Percentiles rank a stretch among this genome's conserved stretches.
phyloP scores from a whole-genome alignment of 1,140 invertebrate genomes.

The Caenorhabditis remanei region DNA sequence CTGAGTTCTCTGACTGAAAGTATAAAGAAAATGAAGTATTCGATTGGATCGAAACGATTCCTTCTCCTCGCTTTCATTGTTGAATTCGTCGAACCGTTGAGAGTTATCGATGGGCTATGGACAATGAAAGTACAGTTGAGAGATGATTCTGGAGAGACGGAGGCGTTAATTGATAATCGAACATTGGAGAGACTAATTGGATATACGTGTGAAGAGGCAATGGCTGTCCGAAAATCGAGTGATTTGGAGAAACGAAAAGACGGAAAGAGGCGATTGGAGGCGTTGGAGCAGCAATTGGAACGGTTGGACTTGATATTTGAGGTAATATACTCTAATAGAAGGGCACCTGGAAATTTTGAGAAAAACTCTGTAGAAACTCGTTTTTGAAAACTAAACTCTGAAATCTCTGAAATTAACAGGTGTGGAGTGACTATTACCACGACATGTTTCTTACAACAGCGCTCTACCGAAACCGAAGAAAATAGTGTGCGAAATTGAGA shows the following conservation, averaged over 20 bases:
- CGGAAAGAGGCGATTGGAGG: slow-evolving; percentile 11
- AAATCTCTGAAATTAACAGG: no score
- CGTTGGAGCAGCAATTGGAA: slow-evolving; percentile 7
- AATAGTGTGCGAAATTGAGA: no score
- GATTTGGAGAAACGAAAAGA: slow-evolving; percentile 16
- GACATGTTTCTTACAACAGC: no score
- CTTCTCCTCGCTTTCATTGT: neutral
- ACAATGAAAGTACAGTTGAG: slow-evolving; percentile 33
- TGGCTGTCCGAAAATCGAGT: slow-evolving; percentile 19
- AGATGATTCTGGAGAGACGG: neutral
- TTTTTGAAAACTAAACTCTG: no score
- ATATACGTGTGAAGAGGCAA: slow-evolving; percentile 16
- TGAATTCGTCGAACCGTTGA: neutral
- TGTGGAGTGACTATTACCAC: no score
- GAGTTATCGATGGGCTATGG: slow-evolving; percentile 7
- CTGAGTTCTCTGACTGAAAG: neutral
- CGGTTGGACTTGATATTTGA: slow-evolving; percentile 19
- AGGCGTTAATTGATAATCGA: slow-evolving; percentile 31
- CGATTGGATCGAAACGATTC: slow-evolving; percentile 23
- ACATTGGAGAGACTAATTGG: slow-evolving; percentile 11
- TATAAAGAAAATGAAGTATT: slow-evolving; percentile 20
- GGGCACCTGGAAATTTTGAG: no score
- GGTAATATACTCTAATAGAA: no score
- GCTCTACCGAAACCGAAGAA: no score
- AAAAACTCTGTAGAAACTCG: no score